A percentile compares a stretch with the other conserved stretches of the same genome.
Evolutionary conservation across 2,797 vertebrate species (phyloP).

Genomic region (Microctenopoma lineatum): DNA sequence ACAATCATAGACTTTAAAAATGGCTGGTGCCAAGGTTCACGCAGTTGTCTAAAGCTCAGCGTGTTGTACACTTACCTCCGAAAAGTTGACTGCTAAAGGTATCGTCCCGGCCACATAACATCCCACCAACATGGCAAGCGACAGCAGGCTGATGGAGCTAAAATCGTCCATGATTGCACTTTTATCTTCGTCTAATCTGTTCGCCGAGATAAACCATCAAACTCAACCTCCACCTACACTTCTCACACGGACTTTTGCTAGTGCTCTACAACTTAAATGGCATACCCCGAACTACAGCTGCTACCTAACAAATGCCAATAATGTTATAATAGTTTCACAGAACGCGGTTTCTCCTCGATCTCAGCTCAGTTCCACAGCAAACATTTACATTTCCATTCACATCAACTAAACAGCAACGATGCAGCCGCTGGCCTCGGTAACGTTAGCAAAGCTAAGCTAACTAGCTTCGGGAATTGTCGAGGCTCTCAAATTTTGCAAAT

Average conservation of each 20-base stretch:
- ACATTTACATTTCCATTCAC: constrained; percentile 34
- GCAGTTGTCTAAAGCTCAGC: background rate
- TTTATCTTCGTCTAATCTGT: constrained; percentile 38
- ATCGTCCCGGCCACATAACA: constrained; percentile 98
- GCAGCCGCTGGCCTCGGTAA: constrained; percentile 48
- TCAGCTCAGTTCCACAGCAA: constrained; percentile 1
- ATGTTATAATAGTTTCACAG: background rate
- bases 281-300: constrained; percentile 35
- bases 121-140: constrained; percentile 95
- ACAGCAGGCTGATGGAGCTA: constrained; percentile 92
- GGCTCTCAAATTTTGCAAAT: background rate
- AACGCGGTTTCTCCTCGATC: background rate
- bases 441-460: constrained; percentile 67
- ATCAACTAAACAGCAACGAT: constrained; percentile 36
- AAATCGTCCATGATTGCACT: constrained; percentile 92
- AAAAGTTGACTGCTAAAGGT: constrained; percentile 96
- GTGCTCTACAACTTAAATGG: background rate
- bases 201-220: constrained; percentile 49
- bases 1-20: background rate
- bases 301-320: background rate
- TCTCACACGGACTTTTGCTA: constrained; percentile 6
- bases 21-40: background rate
- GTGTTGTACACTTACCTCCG: constrained; percentile 88
- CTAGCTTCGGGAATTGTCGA: constrained; percentile 6
- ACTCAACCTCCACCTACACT: background rate